phyloP scores from a whole-genome alignment of 2,797 vertebrate species.

The Ispidina lecontei region DNA sequence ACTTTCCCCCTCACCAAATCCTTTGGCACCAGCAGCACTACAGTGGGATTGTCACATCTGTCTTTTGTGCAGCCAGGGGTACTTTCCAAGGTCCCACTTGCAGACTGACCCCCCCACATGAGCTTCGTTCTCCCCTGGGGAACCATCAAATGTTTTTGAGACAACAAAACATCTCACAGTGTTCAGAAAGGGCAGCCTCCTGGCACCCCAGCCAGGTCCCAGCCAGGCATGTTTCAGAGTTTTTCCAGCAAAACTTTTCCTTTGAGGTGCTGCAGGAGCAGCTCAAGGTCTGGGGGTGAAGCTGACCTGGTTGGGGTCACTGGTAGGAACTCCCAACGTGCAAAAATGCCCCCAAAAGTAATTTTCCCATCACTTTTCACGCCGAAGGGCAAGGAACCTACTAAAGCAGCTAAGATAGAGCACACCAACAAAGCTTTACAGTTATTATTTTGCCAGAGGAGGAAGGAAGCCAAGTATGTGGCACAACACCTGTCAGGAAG shows the following conservation, averaged over 20 bases:
- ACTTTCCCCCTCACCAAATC: neutral
- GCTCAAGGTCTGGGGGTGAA: neutral
- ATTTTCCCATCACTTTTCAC: neutral
- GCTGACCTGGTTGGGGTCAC: fast-evolving
- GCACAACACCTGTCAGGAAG: fast-evolving
- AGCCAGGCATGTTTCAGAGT: neutral
- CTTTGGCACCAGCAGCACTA: neutral
- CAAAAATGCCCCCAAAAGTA: neutral
- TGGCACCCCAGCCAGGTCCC: neutral
- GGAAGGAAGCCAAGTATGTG: neutral
- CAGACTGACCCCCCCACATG: neutral
- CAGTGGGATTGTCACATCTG: fast-evolving
- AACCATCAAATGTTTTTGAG: neutral
- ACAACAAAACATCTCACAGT: too few relatives aligned
- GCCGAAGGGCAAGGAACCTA: neutral
- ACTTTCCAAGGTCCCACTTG: neutral
- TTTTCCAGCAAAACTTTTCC: neutral
- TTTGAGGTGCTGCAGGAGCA: neutral
- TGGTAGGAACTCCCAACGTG: neutral
- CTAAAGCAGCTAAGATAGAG: neutral
- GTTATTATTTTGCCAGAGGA: too few relatives aligned
- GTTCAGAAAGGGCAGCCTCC: neutral
- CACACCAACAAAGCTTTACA: fast-evolving
- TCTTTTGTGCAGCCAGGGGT: neutral
- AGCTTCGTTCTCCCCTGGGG: neutral